Percentiles rank a stretch among this genome's conserved stretches.
These are phyloP conservation scores for Gymnopithys bicolor DNA, from an alignment of 2,797 vertebrate genomes.

Conservation along the genomic window DNA sequence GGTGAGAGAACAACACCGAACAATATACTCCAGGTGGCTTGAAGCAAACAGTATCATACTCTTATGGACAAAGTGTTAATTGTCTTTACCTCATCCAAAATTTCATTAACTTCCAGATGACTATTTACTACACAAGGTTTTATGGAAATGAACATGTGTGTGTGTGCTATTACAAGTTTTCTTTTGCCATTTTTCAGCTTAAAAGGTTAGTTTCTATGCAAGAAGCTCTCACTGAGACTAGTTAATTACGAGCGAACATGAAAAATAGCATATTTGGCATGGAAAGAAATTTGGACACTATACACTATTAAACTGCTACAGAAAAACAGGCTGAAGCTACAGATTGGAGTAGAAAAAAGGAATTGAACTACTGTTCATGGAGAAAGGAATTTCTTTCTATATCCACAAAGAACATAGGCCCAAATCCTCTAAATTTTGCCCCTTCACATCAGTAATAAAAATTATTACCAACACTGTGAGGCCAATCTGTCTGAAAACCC, in stretches of 20 bases:
- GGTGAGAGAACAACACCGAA: not conserved
- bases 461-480: not conserved
- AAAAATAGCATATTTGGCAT: not conserved
- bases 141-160: not conserved
- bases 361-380: rapidly evolving
- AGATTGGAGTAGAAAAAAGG: not conserved
- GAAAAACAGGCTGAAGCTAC: not conserved
- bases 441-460: not conserved
- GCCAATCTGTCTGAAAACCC: not conserved
- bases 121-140: not conserved
- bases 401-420: not conserved
- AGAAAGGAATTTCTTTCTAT: not conserved
- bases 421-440: not conserved
- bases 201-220: not conserved
- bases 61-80: not conserved
- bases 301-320: not conserved
- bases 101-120: not conserved
- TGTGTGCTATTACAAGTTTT: not conserved
- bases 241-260: not conserved
- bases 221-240: not conserved
- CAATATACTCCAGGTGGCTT: not conserved
- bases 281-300: not conserved
- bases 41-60: not conserved
- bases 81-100: not conserved
- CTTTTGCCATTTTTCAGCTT: not conserved